Percentiles rank a stretch among this genome's conserved stretches.
Conservation (phyloP, 2,113 vertebrate genomes). For the Galeopterus variegatus region DNA sequence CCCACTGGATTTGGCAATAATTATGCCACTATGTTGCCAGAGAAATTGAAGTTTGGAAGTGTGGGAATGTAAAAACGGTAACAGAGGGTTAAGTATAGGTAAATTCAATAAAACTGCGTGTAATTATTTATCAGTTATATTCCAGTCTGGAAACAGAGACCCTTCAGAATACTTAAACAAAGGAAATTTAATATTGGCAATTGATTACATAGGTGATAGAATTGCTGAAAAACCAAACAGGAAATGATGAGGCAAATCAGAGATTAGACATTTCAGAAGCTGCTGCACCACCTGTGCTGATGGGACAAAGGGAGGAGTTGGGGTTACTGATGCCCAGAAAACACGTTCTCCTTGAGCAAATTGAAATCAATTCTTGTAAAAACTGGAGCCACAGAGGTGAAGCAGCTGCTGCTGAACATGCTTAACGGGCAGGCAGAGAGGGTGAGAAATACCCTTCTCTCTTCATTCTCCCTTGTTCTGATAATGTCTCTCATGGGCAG, state of each 20-base stretch:
- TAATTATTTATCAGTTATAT: conserved; percentile 35
- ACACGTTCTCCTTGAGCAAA: neutral
- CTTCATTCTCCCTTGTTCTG: neutral
- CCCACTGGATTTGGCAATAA: neutral
- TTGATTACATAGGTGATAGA: neutral
- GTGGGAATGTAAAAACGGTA: neutral
- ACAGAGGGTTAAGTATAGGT: neutral
- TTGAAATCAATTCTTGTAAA: neutral
- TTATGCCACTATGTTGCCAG: neutral
- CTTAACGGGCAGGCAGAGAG: neutral
- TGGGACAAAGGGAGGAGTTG: neutral
- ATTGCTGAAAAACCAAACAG: neutral
- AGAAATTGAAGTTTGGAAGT: conserved; percentile 6
- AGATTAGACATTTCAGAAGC: conserved; percentile 25
- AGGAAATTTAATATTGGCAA: conserved; percentile 16
- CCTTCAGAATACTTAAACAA: conserved; percentile 14
- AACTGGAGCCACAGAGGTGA: neutral
- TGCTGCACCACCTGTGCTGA: neutral
- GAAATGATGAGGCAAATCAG: neutral
- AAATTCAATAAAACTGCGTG: conserved; percentile 31
- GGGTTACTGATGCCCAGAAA: conserved; percentile 15
- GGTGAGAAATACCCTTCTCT: neutral
- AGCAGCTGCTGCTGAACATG: neutral
- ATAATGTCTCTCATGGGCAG: neutral
- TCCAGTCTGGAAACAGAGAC: conserved; percentile 23